Percentiles rank a stretch among this genome's conserved stretches.
Conservation (phyloP, 2,113 vertebrate species). For the Zosterops pallidus region DNA sequence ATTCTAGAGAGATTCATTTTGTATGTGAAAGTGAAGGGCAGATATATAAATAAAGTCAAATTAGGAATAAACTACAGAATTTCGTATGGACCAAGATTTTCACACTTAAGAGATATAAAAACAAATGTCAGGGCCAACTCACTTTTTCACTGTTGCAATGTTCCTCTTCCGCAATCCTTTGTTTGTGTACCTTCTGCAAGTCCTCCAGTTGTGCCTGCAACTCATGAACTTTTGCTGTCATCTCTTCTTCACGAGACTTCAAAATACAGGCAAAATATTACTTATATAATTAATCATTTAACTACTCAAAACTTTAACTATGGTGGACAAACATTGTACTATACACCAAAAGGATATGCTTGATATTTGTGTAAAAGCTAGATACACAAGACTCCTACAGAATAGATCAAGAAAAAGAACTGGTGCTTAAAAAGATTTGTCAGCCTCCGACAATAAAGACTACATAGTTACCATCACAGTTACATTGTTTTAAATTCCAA, state of each 20-base stretch:
- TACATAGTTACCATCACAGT: background rate
- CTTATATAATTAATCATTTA: background rate
- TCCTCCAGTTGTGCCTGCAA: conserved; percentile 87
- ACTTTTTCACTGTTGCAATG: conserved; percentile 73
- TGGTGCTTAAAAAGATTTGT: background rate
- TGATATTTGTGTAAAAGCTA: background rate
- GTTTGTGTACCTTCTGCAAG: conserved; percentile 71
- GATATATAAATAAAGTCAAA: background rate
- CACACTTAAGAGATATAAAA: background rate
- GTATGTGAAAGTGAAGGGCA: background rate
- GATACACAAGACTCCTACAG: background rate
- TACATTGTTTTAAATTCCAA: background rate
- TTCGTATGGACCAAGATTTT: background rate
- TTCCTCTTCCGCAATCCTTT: conserved; percentile 57
- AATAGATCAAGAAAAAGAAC: background rate
- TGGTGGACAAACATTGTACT: background rate
- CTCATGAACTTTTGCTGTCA: conserved; percentile 87
- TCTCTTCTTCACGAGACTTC: conserved; percentile 93
- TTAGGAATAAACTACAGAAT: background rate
- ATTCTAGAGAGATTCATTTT: background rate
- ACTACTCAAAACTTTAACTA: background rate
- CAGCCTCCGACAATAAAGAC: background rate
- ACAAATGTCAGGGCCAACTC: background rate
- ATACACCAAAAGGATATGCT: background rate
- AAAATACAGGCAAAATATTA: background rate